Evolutionary conservation across 2,797 vertebrate genomes (phyloP), one percentile per base, ranked within the genome.

Genomic region (Rhynchotus rufescens): DNA sequence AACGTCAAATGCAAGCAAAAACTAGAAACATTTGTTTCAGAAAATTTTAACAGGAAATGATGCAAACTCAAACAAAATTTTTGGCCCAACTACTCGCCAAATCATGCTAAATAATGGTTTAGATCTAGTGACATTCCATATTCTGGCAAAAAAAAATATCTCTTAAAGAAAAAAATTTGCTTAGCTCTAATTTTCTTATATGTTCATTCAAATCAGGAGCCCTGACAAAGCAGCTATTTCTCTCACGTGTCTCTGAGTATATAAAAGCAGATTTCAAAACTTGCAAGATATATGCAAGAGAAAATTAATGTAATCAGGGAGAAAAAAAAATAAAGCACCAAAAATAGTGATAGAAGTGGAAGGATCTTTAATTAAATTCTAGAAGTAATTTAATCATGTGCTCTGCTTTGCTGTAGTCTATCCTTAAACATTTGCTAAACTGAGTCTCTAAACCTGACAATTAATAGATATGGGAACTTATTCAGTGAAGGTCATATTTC

Each of bases 171-270:
- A 76, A 82, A 61, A 40, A 2, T 6, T 28, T 6, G 0, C 34
- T 84, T 9, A 14, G 7, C 38, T 90, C 60, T 81, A 51, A 8
- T 72, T 92, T 92, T 86, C 67, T 84, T 36, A 5, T 21, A 84
- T 60, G 13, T 61, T 80, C 62, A 47, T 95, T 93, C 34, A 86
- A 86, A 86, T 82, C 81, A 77, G 23, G 40, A 57, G 26, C 15
- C 44, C 32, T 77, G 57, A 82, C 42, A 91, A 96, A 91, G 20
- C 36, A 82, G 13, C 2, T 77, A 21, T 64, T 88, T 68, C 64
- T 90, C 90, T 88, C 81, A 86, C 71, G 64, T 77, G n/a, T 15
- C 51, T 88, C 61, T 86, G 84, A 84, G 20, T 23, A 12, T 28
- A 77, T 36, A 84, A 73, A 91, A 88, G 80, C 49, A 76, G 19